Base-by-base conservation (phyloP, 1,140 invertebrate genomes). In the Drosophila quadrilineata region DNA sequence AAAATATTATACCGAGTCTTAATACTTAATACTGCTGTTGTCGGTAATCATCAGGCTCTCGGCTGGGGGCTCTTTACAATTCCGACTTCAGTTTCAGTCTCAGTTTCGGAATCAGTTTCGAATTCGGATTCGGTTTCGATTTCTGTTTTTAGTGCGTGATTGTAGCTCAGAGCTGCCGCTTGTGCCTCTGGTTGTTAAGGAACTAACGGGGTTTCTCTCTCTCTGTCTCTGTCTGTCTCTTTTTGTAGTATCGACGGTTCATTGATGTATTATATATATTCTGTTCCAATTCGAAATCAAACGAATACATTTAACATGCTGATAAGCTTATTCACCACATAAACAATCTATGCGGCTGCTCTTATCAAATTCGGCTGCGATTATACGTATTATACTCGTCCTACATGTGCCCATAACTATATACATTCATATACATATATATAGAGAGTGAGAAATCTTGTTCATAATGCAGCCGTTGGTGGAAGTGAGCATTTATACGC, bases 111-210 rank as follows among this genome's bases (percentile, higher is more conserved):
- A n/a, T n/a, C n/a, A n/a, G n/a, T n/a, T n/a, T n/a, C n/a, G n/a
- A n/a, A n/a, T n/a, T n/a, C n/a, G n/a, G n/a, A n/a, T 50, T 50
- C 46, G 6, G 31, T 35, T 38, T 46, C 40, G 12, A 33, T 54
- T 48, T 45, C 35, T 28, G 36, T n/a, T 56, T 68, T 80, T 64
- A 85, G 79, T 85, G 79, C 79, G 74, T 85, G 80, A 75, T 85
- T 50, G 74, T 65, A 53, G 79, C 74, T 84, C 57, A 43, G 58
- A 62, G 66, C 48, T 62, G 70, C 48, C 69, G 71, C 77, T 82
- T 74, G 77, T 84, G 56, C 21, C 70, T 12, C n/a, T n/a, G n/a
- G n/a, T n/a, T n/a, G n/a, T n/a, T n/a, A n/a, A n/a, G n/a, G n/a
- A n/a, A n/a, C n/a, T n/a, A n/a, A n/a, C n/a, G n/a, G n/a, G n/a